phyloP scores from a whole-genome alignment of 2,888 invertebrate species.

The Cantharis rustica region DNA sequence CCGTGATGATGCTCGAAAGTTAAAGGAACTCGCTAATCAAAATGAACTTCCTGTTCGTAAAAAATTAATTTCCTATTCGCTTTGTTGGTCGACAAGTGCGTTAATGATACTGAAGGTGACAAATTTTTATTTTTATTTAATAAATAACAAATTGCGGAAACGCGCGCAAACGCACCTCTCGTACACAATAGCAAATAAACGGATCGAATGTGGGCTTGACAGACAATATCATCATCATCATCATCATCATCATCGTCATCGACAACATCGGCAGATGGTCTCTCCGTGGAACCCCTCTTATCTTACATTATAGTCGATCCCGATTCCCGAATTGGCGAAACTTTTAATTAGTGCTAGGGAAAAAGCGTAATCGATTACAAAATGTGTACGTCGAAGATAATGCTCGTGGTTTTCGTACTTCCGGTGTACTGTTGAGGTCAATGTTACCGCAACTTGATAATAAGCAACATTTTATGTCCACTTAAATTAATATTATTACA shows the following conservation, averaged over 20 bases:
- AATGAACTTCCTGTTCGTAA: conserved; percentile 19
- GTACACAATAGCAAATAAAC: conserved; percentile 21
- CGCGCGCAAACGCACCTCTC: conserved; percentile 9
- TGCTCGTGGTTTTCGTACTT: background rate
- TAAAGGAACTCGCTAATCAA: conserved; percentile 22
- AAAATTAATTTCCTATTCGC: background rate
- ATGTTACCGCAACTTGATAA: background rate
- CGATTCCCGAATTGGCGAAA: background rate
- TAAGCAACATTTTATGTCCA: background rate
- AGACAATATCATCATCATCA: conserved; percentile 28
- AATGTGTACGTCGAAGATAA: background rate
- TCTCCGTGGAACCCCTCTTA: conserved; percentile 26
- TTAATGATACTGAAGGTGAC: background rate
- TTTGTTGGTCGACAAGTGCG: background rate
- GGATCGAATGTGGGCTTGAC: conserved; percentile 34
- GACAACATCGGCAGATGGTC: conserved; percentile 44
- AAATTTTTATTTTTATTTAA: background rate
- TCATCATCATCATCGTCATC: conserved; percentile 33
- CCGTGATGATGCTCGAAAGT: conserved; percentile 3
- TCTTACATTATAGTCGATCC: background rate
- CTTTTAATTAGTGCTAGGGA: background rate
- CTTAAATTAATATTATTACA: background rate
- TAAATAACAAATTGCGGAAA: conserved; percentile 1
- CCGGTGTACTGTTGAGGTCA: background rate
- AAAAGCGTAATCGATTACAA: background rate